Evolutionary conservation across 2,113 vertebrate genomes (phyloP).

Genomic region (Octodon degus): DNA sequence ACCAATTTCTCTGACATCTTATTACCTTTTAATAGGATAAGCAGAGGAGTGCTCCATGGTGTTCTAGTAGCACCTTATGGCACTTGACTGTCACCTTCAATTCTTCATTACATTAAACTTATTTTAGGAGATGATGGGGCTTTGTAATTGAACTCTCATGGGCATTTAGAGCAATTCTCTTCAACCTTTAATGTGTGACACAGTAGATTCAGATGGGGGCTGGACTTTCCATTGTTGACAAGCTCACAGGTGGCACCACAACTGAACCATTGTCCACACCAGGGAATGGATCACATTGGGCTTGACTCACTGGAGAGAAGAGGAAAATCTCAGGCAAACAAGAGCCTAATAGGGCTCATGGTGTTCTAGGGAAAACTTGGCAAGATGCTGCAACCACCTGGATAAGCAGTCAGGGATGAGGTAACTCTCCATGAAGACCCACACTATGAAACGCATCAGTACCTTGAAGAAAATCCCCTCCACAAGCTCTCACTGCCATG

Average conservation of each 20-base stretch:
- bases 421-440: slow-evolving; percentile 49
- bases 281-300: not conserved
- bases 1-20: not conserved
- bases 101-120: not conserved
- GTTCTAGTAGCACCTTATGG: not conserved
- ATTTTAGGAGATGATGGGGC: not conserved
- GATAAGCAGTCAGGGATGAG: slow-evolving; percentile 70
- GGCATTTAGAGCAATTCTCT: not conserved
- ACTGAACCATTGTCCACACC: not conserved
- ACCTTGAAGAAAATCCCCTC: slow-evolving; percentile 1
- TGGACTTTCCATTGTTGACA: not conserved
- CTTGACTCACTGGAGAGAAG: slow-evolving; percentile 28
- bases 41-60: not conserved
- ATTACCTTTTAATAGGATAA: not conserved
- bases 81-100: not conserved
- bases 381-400: slow-evolving; percentile 70
- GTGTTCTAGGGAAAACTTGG: slow-evolving; percentile 74
- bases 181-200: not conserved
- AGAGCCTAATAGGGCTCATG: slow-evolving; percentile 58
- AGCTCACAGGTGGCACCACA: not conserved
- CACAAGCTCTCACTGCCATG: not conserved
- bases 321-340: slow-evolving; percentile 54
- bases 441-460: slow-evolving; percentile 31
- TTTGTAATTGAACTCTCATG: not conserved
- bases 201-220: not conserved